Evolutionary conservation across 2,797 vertebrate species (phyloP), one percentile per base, ranked within the genome.

Genomic region (Microtus obscurus): DNA sequence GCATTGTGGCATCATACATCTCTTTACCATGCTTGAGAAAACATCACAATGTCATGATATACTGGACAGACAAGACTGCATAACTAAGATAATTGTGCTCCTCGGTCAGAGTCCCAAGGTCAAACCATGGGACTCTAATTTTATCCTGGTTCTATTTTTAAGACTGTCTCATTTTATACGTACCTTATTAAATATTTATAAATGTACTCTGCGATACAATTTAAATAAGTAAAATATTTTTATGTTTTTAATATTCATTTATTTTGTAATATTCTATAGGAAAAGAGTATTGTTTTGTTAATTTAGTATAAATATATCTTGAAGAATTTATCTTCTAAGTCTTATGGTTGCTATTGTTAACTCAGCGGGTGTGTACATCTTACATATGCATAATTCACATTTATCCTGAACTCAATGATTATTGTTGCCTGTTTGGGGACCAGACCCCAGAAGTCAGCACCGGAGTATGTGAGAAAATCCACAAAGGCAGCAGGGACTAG

Each of bases 61-160:
- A 81, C 48, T 81, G 31, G 9, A 34, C 31, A 81, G 51, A 63
- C 19, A 45, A 89, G 29, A 7, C n/a, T 69, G 73, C 48, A 61
- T 93, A 76, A 69, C 40, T 78, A 2, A 81, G 12, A 92, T 89
- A n/a, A 77, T 94, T 92, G 67, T 87, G 34, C 10, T 65, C 3
- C 11, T 56, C 23, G 6, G 14, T 89, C 53, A 81, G 43, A 12
- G 82, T 80, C 59, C 31, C 14, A 81, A 2, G 5, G 13, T 48
- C 37, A 65, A 19, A 63, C 53, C 65, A 80, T 27, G 2, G 19
- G 10, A 17, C 12, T 91, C 65, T 83, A 51, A 51, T 51, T 51
- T 3, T 51, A 56, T 29, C 48, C 40, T 45, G 89, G 10, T 34
- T 65, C 51, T 82, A 25, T 48, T 73, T 77, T 82, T 61, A 90